These are phyloP conservation scores for Chloropsis cyanopogon DNA, from an alignment of 2,113 vertebrate genomes.

Conservation along the genomic window DNA sequence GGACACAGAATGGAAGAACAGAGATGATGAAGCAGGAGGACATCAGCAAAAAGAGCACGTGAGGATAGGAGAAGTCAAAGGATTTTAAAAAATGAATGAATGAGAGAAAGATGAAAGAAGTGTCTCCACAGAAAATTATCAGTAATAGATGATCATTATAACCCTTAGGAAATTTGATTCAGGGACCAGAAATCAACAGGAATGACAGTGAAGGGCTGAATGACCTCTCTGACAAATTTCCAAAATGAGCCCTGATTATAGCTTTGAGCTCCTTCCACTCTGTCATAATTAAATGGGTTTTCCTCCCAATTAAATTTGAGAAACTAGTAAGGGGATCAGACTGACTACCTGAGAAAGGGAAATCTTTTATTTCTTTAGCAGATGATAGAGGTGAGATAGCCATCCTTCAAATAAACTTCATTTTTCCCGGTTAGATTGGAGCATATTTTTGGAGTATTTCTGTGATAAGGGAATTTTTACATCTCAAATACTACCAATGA, in stretches of 20 bases:
- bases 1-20: background rate
- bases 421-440: background rate
- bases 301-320: background rate
- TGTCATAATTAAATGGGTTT: background rate
- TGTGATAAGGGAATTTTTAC: background rate
- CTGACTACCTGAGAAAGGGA: background rate
- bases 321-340: background rate
- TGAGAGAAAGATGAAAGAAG: background rate
- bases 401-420: background rate
- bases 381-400: background rate
- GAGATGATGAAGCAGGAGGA: background rate
- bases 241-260: background rate
- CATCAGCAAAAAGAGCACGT: background rate
- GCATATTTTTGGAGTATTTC: background rate
- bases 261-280: background rate
- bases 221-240: slow-evolving; percentile 2
- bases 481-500: background rate
- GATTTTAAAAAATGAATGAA: background rate
- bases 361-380: background rate
- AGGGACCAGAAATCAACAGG: background rate
- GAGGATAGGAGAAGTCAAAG: background rate
- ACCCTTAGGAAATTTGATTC: background rate
- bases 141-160: background rate
- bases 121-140: background rate
- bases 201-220: background rate